phyloP scores from a whole-genome alignment of 2,888 invertebrate species.

The Dynastes hyllus region DNA sequence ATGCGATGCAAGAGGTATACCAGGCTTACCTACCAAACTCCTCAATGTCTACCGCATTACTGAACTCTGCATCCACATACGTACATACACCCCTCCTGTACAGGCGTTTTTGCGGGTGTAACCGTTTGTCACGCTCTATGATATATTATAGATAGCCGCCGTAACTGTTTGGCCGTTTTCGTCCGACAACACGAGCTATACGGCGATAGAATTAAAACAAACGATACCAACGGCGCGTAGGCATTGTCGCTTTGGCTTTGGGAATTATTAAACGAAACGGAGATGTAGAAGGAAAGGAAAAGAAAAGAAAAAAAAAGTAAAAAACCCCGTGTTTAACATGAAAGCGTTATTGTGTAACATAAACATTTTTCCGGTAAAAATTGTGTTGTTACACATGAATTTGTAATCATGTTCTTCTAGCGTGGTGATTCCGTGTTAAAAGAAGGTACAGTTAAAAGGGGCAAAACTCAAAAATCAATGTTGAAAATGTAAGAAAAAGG shows the following conservation, averaged over 20 bases:
- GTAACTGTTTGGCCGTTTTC: background rate
- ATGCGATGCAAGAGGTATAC: too few relatives aligned
- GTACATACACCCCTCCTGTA: too few relatives aligned
- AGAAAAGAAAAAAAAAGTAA: background rate
- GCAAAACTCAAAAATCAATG: too few relatives aligned
- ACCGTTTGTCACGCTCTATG: too few relatives aligned
- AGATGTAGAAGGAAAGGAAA: conserved; percentile 3
- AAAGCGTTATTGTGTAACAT: conserved; percentile 44
- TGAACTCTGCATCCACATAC: too few relatives aligned
- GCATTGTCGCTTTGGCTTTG: conserved; percentile 3
- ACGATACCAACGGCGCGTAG: conserved; percentile 32
- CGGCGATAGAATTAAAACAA: conserved; percentile 38
- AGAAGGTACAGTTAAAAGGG: too few relatives aligned
- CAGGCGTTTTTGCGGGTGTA: too few relatives aligned
- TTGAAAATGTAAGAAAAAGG: too few relatives aligned
- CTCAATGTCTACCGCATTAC: too few relatives aligned
- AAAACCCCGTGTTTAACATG: conserved; percentile 34
- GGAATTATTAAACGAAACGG: conserved; percentile 41
- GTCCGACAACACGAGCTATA: background rate
- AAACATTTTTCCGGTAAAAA: conserved; percentile 44
- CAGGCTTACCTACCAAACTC: too few relatives aligned
- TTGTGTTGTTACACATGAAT: conserved; percentile 26
- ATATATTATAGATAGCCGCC: background rate
- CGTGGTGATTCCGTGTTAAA: background rate
- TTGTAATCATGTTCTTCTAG: background rate